These are phyloP conservation scores for Papilio protenor DNA, from an alignment of 2,888 invertebrate species.

Conservation along the genomic window DNA sequence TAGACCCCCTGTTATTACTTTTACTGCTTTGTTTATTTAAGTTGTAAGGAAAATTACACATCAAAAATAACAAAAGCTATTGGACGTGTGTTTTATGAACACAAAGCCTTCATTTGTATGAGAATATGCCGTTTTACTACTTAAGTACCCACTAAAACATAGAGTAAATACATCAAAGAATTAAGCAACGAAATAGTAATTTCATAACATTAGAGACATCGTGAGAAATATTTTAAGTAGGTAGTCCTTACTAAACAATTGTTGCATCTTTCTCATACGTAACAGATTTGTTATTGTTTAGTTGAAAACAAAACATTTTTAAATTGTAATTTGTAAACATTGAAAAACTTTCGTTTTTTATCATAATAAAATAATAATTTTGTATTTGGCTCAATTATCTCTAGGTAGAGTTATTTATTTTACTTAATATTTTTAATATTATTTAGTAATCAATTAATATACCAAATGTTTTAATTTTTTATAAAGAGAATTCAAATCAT, in stretches of 20 bases:
- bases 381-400: too few species aligned
- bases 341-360: neutral
- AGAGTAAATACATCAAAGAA: constrained; percentile 5
- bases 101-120: constrained; percentile 17
- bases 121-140: neutral
- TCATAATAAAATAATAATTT: neutral
- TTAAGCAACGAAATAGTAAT: constrained; percentile 25
- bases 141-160: constrained; percentile 10
- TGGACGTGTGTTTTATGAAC: neutral
- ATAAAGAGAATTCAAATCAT: too few species aligned
- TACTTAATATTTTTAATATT: too few species aligned
- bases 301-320: neutral
- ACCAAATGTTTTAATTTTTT: too few species aligned
- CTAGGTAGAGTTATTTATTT: too few species aligned
- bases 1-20: neutral
- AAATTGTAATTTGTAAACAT: constrained; percentile 18
- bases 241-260: constrained; percentile 8
- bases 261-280: constrained; percentile 14
- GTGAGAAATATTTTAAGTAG: constrained; percentile 22
- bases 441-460: too few species aligned
- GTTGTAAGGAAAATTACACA: neutral
- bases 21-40: constrained; percentile 4
- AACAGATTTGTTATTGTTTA: neutral
- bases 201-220: constrained; percentile 26
- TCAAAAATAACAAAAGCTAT: neutral